Percentiles rank a stretch among this genome's conserved stretches.
phyloP scores from a whole-genome alignment of 2,888 invertebrate species.

The Drosophila demipolita region DNA sequence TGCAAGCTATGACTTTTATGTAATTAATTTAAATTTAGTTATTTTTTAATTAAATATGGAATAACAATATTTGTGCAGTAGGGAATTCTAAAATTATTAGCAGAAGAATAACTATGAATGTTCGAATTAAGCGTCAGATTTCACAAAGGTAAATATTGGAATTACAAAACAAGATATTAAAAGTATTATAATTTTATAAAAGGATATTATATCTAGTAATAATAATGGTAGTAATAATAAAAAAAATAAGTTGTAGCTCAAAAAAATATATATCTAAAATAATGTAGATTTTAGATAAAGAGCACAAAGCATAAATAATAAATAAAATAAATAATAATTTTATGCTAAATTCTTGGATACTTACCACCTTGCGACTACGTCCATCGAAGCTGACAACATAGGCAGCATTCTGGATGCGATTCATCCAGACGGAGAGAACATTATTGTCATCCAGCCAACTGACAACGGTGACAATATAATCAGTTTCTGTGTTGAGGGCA shows the following conservation, averaged over 20 bases:
- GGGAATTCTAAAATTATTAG: neutral
- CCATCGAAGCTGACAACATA: conserved; percentile 88
- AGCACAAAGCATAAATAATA: neutral
- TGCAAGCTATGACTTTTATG: neutral
- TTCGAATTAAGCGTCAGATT: neutral
- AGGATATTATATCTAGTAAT: neutral
- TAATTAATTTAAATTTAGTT: neutral
- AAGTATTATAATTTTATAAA: neutral
- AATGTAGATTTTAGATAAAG: neutral
- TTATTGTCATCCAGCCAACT: conserved; percentile 90
- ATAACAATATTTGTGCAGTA: neutral
- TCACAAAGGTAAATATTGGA: neutral
- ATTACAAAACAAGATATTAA: neutral
- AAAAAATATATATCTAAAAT: neutral
- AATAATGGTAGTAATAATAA: no score
- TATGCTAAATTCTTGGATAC: conserved; percentile 2
- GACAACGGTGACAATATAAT: conserved; percentile 88
- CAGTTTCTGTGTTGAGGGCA: conserved; percentile 78
- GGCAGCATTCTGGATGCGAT: conserved; percentile 93
- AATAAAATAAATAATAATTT: neutral
- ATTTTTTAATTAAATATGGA: neutral
- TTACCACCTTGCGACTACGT: conserved; percentile 78
- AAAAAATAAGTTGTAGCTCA: neutral
- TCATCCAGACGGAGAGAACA: conserved; percentile 94
- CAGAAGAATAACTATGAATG: neutral